Base-by-base conservation (phyloP, 1,140 invertebrate species). In the Rhysida immarginata region DNA sequence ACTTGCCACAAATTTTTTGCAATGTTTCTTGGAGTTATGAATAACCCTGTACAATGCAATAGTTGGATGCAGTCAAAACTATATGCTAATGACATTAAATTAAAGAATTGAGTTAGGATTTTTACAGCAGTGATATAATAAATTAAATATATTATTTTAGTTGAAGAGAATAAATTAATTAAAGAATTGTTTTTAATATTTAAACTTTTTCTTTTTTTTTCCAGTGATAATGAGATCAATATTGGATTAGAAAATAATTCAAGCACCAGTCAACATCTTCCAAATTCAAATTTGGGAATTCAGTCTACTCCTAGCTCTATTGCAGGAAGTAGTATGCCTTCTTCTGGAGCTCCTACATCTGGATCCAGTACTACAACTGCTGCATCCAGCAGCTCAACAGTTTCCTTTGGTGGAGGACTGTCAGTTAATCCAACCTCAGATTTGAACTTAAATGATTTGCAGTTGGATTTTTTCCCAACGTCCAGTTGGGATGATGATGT, bases 391-490 rank as follows among this genome's bases (percentile, higher is more conserved):
- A 53, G 52, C 23, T 29, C 26, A 18, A 24, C 26, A 20, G 26
- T 41, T 42, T 29, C 35, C 3, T n/a, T 29, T 41, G 14, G 21
- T 51, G 52, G 52, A n/a, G 26, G 69, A 62, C 60, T 71, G 66
- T 60, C 71, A 60, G 52, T 70, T 60, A 56, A 68, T 65, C 27
- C 71, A 61, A 54, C 49, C 13, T 16, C 65, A 62, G 58, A 69
- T 66, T 41, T 70, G 61, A 44, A 71, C 63, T 44, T 52, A 65
- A 48, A 64, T 64, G 53, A 68, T 62, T 69, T 75, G 63, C n/a
- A n/a, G n/a, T n/a, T n/a, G n/a, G 77, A 78, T 58, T 75, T 81
- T 62, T 64, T 77, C 26, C 77, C 76, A 63, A 71, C 73, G 20
- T 71, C 71, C 58, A 18, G 21, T 45, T 43, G 53, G 41, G 18